Percentiles rank a stretch among this genome's conserved stretches.
Conservation (phyloP, 2,113 vertebrate species). For the Pao palembangensis region DNA sequence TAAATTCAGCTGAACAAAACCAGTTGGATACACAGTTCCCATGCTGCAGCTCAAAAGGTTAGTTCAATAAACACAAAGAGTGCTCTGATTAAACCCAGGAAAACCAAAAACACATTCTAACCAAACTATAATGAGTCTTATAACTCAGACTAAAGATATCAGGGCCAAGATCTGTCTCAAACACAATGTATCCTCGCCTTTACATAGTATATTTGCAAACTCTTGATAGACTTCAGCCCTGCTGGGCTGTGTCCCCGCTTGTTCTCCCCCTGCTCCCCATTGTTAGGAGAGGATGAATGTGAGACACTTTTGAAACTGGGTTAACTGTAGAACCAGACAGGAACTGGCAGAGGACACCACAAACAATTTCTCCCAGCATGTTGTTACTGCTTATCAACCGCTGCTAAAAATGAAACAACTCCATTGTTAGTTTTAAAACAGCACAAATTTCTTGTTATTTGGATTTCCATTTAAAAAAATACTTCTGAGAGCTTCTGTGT, state of each 20-base stretch:
- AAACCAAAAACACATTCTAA: too few species aligned
- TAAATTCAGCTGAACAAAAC: too few species aligned
- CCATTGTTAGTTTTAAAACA: slow-evolving; percentile 54
- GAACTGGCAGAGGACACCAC: slow-evolving; percentile 50
- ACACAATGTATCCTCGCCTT: too few species aligned
- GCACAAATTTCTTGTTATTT: slow-evolving; percentile 59
- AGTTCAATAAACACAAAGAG: too few species aligned
- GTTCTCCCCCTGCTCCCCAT: slow-evolving; percentile 28
- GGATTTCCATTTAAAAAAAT: slow-evolving; percentile 34
- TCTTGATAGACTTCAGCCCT: slow-evolving; percentile 8
- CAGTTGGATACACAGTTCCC: too few species aligned
- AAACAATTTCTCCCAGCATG: slow-evolving; percentile 56
- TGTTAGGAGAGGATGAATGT: slow-evolving; percentile 63
- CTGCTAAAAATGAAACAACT: slow-evolving; percentile 57
- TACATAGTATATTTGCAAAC: not conserved
- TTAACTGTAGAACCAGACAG: slow-evolving; percentile 56
- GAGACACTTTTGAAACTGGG: slow-evolving; percentile 60
- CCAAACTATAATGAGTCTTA: too few species aligned
- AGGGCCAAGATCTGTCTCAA: too few species aligned
- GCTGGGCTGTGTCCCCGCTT: slow-evolving; percentile 20
- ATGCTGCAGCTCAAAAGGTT: too few species aligned
- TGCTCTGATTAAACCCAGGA: too few species aligned
- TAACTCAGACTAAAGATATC: too few species aligned
- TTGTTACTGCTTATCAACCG: slow-evolving; percentile 54
- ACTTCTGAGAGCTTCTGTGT: slow-evolving; percentile 30